phyloP scores from a whole-genome alignment of 2,113 vertebrate genomes.

The Bucco capensis region DNA sequence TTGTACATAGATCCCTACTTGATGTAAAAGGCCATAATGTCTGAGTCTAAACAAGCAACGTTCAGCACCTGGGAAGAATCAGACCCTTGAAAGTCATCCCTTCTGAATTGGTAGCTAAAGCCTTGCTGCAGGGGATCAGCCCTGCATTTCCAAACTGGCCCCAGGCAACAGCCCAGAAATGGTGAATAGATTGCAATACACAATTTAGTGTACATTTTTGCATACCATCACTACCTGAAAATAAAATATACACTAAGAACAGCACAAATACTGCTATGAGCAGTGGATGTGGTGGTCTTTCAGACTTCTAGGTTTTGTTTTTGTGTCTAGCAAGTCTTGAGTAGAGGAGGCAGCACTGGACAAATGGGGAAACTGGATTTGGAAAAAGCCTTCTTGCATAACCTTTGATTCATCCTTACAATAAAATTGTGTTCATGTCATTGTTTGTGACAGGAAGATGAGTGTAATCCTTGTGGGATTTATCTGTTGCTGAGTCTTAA shows the following conservation, averaged over 20 bases:
- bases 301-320: background rate
- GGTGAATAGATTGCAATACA: background rate
- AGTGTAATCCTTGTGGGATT: constrained; percentile 26
- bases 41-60: background rate
- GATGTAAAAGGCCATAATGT: background rate
- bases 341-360: background rate
- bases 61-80: background rate
- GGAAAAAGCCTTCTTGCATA: constrained; percentile 17
- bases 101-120: background rate
- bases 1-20: background rate
- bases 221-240: background rate
- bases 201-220: background rate
- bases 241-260: background rate
- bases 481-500: constrained; percentile 22
- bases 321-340: background rate
- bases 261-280: background rate
- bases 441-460: constrained; percentile 16
- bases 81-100: background rate
- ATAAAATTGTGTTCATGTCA: background rate
- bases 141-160: background rate
- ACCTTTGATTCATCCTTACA: constrained; percentile 37
- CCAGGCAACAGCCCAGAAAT: background rate
- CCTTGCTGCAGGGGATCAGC: background rate
- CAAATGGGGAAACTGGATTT: background rate
- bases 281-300: background rate